Conservation (phyloP, 1,140 invertebrate genomes). For the Drosophila kepulauana region DNA sequence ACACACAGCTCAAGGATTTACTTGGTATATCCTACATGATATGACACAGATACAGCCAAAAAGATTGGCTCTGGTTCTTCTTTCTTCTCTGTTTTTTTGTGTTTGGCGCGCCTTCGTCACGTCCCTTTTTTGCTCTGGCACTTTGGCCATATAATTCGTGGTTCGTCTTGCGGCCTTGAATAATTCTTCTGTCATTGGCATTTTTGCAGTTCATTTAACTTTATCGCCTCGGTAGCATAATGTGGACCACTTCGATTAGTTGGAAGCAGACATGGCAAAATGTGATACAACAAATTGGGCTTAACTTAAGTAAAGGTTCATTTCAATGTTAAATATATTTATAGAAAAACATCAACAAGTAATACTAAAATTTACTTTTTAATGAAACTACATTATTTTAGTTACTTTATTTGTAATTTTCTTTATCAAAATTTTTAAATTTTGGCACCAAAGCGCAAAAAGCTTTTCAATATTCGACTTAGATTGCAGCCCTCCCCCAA, state of each 20-base stretch:
- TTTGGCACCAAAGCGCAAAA: slow-evolving; percentile 1
- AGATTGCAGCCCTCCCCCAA: slow-evolving; percentile 1
- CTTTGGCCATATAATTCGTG: slow-evolving; percentile 31
- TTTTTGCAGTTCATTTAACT: slow-evolving; percentile 80
- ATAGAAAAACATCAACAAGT: too few relatives aligned
- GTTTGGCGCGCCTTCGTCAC: slow-evolving; percentile 33
- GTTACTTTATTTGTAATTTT: background rate
- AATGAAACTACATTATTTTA: too few relatives aligned
- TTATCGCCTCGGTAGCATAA: slow-evolving; percentile 31
- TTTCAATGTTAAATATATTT: background rate
- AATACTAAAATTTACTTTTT: too few relatives aligned
- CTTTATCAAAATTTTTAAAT: background rate
- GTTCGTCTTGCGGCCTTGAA: slow-evolving; percentile 67
- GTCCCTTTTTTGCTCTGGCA: slow-evolving; percentile 15
- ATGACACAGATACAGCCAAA: slow-evolving; percentile 19
- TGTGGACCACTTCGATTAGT: background rate
- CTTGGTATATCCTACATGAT: slow-evolving; percentile 1
- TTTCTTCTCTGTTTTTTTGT: background rate
- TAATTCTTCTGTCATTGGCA: slow-evolving; percentile 69
- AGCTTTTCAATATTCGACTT: background rate
- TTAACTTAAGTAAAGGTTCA: background rate
- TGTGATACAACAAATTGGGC: background rate
- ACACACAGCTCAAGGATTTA: slow-evolving; percentile 55
- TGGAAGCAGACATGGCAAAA: background rate
- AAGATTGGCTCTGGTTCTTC: background rate